A percentile compares a stretch with the other conserved stretches of the same genome.
These are phyloP conservation scores for Troides aeacus DNA, from an alignment of 2,888 invertebrate species.

Conservation along the genomic window DNA sequence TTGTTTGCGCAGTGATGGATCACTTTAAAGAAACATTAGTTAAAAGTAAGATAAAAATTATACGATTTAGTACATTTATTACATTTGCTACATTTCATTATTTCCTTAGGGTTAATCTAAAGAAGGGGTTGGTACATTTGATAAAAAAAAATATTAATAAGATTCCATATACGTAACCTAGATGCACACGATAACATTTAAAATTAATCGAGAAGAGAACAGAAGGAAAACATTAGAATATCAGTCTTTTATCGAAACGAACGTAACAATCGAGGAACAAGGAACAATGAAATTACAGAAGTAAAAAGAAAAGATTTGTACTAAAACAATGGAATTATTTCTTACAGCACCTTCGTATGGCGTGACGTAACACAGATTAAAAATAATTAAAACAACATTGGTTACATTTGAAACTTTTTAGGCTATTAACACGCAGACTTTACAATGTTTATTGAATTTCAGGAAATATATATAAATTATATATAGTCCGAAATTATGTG, in stretches of 20 bases:
- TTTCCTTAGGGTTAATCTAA: background rate
- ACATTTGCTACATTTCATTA: background rate
- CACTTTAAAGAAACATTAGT: background rate
- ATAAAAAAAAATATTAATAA: conserved; percentile 5
- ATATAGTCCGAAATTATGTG: background rate
- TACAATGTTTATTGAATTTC: background rate
- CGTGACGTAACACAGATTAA: conserved; percentile 34
- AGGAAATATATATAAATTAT: background rate
- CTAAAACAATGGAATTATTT: conserved; percentile 55
- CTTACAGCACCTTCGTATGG: conserved; percentile 63
- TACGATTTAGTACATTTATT: background rate
- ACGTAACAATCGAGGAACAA: conserved; percentile 38
- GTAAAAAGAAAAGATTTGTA: conserved; percentile 53
- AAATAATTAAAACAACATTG: conserved; percentile 20
- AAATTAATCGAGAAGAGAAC: conserved; percentile 45
- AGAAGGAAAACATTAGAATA: conserved; percentile 54
- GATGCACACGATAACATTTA: conserved; percentile 33
- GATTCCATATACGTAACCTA: conserved; percentile 21
- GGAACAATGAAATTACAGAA: conserved; percentile 33
- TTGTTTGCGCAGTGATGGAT: conserved; percentile 10
- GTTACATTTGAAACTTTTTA: conserved; percentile 13
- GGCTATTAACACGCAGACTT: conserved; percentile 10
- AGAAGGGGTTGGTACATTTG: background rate
- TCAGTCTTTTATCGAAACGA: conserved; percentile 62
- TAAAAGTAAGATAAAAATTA: background rate